Evolutionary conservation across 2,888 invertebrate species (phyloP).

Genomic region (Sepiola atlantica): DNA sequence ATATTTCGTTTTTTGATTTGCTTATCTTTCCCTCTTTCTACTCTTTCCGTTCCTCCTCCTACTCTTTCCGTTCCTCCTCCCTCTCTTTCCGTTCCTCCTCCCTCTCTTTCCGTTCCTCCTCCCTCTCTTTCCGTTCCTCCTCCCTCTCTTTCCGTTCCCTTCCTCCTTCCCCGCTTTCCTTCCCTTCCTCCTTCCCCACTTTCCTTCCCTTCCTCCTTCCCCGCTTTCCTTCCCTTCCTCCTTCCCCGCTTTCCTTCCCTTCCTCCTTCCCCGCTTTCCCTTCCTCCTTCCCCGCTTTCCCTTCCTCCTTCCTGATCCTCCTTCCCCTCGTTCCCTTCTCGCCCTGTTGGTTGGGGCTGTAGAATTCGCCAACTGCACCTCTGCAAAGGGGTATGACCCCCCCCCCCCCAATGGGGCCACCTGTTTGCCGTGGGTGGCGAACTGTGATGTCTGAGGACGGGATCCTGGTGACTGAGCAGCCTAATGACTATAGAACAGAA

Average conservation of each 20-base stretch:
- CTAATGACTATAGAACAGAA: too few relatives aligned
- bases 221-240: slow-evolving; percentile 14
- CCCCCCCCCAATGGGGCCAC: too few relatives aligned
- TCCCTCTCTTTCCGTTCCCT: slow-evolving; percentile 48
- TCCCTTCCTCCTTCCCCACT: slow-evolving; percentile 44
- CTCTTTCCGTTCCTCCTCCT: slow-evolving; percentile 40
- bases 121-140: slow-evolving; percentile 17
- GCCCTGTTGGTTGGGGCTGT: too few relatives aligned
- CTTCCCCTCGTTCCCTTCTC: too few relatives aligned
- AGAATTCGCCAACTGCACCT: too few relatives aligned
- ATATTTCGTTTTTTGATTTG: not conserved
- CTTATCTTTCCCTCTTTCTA: too few relatives aligned
- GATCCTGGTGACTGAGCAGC: too few relatives aligned
- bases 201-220: slow-evolving; percentile 45
- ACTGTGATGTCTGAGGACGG: too few relatives aligned
- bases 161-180: slow-evolving; percentile 48
- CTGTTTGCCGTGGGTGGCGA: too few relatives aligned
- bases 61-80: slow-evolving; percentile 49
- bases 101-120: slow-evolving; percentile 43
- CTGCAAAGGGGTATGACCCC: too few relatives aligned
- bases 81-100: slow-evolving; percentile 47
- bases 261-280: slow-evolving; percentile 39
- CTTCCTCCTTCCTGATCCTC: too few relatives aligned
- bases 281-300: too few relatives aligned
- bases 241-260: not conserved